Conservation (phyloP, 2,113 vertebrate genomes). For the Holacanthus passer region DNA sequence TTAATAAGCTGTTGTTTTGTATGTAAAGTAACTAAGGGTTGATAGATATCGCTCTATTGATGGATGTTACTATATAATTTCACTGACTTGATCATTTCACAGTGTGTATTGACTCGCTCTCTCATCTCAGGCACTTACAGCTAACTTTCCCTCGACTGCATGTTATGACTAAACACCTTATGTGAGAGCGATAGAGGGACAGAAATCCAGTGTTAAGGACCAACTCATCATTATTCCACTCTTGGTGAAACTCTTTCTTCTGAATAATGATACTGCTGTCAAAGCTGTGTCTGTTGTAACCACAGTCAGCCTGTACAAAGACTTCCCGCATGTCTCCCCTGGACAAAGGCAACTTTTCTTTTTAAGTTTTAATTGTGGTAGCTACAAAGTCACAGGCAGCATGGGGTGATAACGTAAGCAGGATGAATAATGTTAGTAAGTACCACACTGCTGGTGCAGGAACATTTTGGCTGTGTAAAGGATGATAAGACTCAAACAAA, state of each 20-base stretch:
- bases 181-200: not conserved
- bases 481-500: conserved; percentile 61
- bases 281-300: conserved; percentile 46
- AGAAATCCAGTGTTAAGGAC: conserved; percentile 1
- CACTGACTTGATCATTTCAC: not conserved
- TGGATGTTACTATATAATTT: not conserved
- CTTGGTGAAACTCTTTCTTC: conserved; percentile 35
- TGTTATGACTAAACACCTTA: conserved; percentile 14
- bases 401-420: conserved; percentile 43
- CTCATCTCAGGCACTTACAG: not conserved
- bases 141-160: conserved; percentile 7
- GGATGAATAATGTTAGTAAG: conserved; percentile 63
- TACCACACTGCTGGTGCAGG: conserved; percentile 38
- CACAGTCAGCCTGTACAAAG: conserved; percentile 39
- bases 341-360: conserved; percentile 52
- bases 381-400: conserved; percentile 60
- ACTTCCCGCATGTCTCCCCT: conserved; percentile 35
- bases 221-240: conserved; percentile 52
- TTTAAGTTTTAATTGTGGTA: conserved; percentile 62
- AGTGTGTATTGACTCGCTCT: conserved; percentile 15
- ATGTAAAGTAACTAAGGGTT: too few species aligned
- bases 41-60: not conserved
- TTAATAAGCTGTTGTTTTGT: not conserved
- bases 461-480: conserved; percentile 62
- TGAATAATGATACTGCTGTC: conserved; percentile 57